phyloP scores from a whole-genome alignment of 2,113 vertebrate species.

The Symphodus melops region DNA sequence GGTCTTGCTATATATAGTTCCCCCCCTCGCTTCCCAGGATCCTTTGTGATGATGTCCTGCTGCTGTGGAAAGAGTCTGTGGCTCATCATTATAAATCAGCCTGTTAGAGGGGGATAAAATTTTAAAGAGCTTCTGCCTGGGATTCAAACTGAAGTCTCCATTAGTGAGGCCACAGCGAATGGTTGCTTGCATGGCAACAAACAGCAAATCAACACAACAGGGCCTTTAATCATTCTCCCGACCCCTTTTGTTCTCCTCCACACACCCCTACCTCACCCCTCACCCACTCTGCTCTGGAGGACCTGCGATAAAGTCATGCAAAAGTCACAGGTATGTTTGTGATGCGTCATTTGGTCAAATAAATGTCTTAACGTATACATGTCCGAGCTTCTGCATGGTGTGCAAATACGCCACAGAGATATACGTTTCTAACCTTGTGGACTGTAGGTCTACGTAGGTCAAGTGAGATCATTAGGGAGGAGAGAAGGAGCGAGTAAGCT shows the following conservation, averaged over 20 bases:
- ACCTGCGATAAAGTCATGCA: slow-evolving; percentile 39
- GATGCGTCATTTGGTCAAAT: slow-evolving; percentile 16
- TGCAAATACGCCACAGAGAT: slow-evolving; percentile 21
- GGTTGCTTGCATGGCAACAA: slow-evolving; percentile 69
- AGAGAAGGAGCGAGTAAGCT: slow-evolving; percentile 51
- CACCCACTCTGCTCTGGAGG: not conserved
- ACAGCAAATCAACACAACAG: slow-evolving; percentile 74
- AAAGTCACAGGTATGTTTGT: slow-evolving; percentile 22
- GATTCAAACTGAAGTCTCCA: slow-evolving; percentile 77
- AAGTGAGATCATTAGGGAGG: slow-evolving; percentile 50
- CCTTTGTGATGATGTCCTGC: slow-evolving; percentile 71
- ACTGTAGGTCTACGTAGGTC: slow-evolving; percentile 58
- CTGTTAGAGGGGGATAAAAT: slow-evolving; percentile 76
- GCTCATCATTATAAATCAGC: slow-evolving; percentile 83
- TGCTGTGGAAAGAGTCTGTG: slow-evolving; percentile 58
- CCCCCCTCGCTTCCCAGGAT: slow-evolving; percentile 49
- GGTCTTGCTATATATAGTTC: slow-evolving; percentile 60
- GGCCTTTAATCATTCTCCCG: slow-evolving; percentile 60
- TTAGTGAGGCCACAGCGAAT: slow-evolving; percentile 75
- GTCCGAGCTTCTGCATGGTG: slow-evolving; percentile 19
- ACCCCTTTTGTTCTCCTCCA: slow-evolving; percentile 46
- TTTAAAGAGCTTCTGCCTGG: slow-evolving; percentile 77
- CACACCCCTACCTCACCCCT: slow-evolving; percentile 20
- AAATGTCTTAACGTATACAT: slow-evolving; percentile 25
- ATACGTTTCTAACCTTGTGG: slow-evolving; percentile 51